Evolutionary conservation across 2,113 vertebrate species (phyloP).

Genomic region (Sphyrna mokarran): DNA sequence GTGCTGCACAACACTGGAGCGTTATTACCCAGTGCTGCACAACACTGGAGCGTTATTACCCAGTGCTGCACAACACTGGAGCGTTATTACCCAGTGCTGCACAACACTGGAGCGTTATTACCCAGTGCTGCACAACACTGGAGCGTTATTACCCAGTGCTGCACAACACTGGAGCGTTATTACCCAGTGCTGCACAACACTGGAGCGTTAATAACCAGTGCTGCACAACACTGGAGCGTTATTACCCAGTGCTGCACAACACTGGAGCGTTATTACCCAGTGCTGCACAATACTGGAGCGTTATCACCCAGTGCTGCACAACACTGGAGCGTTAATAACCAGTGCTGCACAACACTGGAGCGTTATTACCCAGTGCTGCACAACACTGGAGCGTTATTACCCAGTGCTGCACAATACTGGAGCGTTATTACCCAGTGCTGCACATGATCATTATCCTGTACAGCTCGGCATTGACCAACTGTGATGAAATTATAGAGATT

Average conservation of each 20-base stretch:
- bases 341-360: neutral
- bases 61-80: neutral
- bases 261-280: neutral
- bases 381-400: neutral
- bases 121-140: neutral
- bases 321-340: neutral
- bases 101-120: neutral
- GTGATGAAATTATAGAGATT: neutral
- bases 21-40: neutral
- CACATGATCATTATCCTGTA: neutral
- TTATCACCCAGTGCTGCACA: neutral
- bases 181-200: neutral
- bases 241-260: neutral
- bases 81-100: neutral
- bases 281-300: neutral
- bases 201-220: neutral
- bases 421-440: neutral
- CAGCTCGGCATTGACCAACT: neutral
- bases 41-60: neutral
- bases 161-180: neutral
- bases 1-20: neutral
- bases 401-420: neutral
- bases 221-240: neutral
- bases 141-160: neutral
- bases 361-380: neutral